Percentiles rank a stretch among this genome's conserved stretches.
phyloP scores from a whole-genome alignment of 2,113 vertebrate genomes.

The Choloepus hoffmanni region DNA sequence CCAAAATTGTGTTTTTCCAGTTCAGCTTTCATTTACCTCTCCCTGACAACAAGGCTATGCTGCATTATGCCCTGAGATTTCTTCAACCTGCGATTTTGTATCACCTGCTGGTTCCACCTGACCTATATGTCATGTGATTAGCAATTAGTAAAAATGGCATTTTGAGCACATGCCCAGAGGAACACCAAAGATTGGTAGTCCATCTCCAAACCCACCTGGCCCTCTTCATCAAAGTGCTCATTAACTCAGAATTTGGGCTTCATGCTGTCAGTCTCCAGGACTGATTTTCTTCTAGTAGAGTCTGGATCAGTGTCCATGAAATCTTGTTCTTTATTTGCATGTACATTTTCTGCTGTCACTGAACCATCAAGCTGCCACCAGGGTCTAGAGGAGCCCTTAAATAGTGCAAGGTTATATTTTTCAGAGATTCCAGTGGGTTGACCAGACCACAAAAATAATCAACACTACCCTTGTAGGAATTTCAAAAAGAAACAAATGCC shows the following conservation, averaged over 20 bases:
- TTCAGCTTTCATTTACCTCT: constrained; percentile 20
- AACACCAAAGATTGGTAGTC: neutral
- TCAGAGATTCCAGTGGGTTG: neutral
- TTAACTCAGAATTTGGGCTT: neutral
- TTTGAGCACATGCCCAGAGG: neutral
- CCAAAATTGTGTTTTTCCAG: neutral
- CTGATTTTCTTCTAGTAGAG: neutral
- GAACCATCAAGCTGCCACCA: neutral
- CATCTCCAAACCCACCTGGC: constrained; percentile 32
- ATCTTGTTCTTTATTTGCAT: neutral
- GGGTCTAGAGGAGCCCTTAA: neutral
- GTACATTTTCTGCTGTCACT: neutral
- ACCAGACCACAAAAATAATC: neutral
- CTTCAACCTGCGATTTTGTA: neutral
- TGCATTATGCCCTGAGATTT: neutral
- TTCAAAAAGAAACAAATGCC: neutral
- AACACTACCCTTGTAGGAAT: neutral
- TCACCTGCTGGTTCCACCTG: neutral
- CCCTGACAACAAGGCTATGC: neutral
- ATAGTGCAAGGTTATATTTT: neutral
- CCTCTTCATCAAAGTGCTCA: constrained; percentile 13
- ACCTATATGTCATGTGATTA: neutral
- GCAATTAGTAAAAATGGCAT: constrained; percentile 11
- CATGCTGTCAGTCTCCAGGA: neutral
- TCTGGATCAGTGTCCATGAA: neutral